Conservation (phyloP, 2,797 vertebrate species). For the Halcyon leucocephala region DNA sequence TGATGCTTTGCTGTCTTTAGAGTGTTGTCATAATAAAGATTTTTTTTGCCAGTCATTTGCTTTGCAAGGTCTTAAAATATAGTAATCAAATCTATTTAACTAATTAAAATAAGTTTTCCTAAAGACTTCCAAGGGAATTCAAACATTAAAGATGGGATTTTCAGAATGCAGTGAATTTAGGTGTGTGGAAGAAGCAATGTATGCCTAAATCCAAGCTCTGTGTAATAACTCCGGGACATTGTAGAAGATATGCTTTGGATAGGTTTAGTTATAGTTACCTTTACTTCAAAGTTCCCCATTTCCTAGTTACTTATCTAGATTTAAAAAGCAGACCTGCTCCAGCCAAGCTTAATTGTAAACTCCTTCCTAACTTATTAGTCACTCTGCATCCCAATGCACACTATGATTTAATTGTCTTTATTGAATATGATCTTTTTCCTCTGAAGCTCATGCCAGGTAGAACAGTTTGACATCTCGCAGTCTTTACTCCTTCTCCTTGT, state of each 20-base stretch:
- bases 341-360: neutral
- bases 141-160: neutral
- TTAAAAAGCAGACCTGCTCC: neutral
- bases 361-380: neutral
- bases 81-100: neutral
- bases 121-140: neutral
- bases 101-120: neutral
- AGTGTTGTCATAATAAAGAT: neutral
- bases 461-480: neutral
- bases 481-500: neutral
- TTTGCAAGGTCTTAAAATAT: neutral
- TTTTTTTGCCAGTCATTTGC: neutral
- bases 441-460: neutral
- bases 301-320: constrained; percentile 10
- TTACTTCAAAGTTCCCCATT: neutral
- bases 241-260: neutral
- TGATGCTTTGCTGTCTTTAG: neutral
- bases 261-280: neutral
- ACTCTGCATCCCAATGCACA: neutral
- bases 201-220: neutral
- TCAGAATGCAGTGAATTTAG: neutral
- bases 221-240: neutral
- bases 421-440: neutral
- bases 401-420: neutral
- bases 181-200: neutral